Evolutionary conservation across 2,113 vertebrate genomes (phyloP).

Genomic region (Callaeas wilsoni): DNA sequence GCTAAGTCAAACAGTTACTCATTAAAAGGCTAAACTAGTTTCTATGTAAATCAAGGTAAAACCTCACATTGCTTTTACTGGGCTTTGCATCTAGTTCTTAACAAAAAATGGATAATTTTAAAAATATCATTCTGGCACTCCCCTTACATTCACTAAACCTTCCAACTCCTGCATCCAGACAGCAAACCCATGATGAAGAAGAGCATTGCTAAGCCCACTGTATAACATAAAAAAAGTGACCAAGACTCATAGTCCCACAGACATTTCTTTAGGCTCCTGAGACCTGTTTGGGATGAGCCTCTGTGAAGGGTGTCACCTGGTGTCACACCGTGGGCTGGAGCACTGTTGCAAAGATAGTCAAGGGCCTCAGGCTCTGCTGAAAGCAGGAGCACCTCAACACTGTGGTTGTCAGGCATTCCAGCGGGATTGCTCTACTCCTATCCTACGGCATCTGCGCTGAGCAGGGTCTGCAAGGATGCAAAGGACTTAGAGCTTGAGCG

Average conservation of each 20-base stretch:
- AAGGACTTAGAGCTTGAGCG: background rate
- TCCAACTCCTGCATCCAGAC: background rate
- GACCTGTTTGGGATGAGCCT: background rate
- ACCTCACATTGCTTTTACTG: background rate
- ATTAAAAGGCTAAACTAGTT: background rate
- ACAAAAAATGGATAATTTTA: background rate
- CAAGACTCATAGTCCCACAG: background rate
- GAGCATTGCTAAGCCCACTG: background rate
- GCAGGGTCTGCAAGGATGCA: background rate
- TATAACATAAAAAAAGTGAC: background rate
- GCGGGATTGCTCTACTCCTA: background rate
- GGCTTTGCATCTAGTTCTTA: background rate
- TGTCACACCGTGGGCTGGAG: background rate
- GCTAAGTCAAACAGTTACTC: background rate
- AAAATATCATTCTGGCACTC: background rate
- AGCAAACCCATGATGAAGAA: background rate
- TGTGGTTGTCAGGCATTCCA: background rate
- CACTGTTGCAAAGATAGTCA: background rate
- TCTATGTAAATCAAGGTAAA: slow-evolving; percentile 3
- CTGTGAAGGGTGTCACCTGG: background rate
- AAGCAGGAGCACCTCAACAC: background rate
- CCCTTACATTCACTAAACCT: background rate
- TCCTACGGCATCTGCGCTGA: background rate
- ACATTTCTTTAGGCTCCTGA: background rate
- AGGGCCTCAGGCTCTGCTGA: background rate